These are phyloP conservation scores for Oncorhynchus mykiss DNA, from an alignment of 2,113 vertebrate genomes.

Conservation along the genomic window DNA sequence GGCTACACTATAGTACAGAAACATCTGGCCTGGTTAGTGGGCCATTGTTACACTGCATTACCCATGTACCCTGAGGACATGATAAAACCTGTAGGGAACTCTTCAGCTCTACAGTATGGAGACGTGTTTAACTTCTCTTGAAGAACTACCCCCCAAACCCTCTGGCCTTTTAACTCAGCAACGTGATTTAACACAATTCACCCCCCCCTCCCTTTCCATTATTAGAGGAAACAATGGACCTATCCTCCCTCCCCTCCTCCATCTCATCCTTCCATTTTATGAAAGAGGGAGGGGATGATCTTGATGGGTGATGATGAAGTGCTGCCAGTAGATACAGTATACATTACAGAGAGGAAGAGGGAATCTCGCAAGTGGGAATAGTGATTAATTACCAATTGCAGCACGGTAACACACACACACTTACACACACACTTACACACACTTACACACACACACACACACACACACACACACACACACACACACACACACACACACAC, in stretches of 20 bases:
- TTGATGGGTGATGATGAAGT: neutral
- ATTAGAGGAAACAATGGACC: too few relatives aligned
- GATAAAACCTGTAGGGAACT: too few relatives aligned
- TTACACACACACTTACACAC: neutral
- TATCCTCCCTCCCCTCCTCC: too few relatives aligned
- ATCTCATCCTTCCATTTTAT: too few relatives aligned
- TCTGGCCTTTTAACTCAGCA: neutral
- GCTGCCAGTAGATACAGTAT: neutral
- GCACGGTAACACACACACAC: neutral
- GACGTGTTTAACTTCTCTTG: too few relatives aligned
- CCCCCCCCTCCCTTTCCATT: too few relatives aligned
- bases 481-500: slow-evolving; percentile 1
- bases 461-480: neutral
- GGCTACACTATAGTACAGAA: neutral
- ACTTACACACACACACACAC: neutral
- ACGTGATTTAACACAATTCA: neutral
- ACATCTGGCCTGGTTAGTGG: neutral
- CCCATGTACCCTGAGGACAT: neutral
- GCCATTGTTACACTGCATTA: neutral
- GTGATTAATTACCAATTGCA: neutral
- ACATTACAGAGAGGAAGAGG: neutral
- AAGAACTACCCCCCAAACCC: too few relatives aligned
- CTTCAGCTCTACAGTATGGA: too few relatives aligned
- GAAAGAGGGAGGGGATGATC: neutral
- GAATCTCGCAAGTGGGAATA: neutral